Evolutionary conservation across 2,797 vertebrate species (phyloP).

Genomic region (Xiphorhynchus erythropygius): DNA sequence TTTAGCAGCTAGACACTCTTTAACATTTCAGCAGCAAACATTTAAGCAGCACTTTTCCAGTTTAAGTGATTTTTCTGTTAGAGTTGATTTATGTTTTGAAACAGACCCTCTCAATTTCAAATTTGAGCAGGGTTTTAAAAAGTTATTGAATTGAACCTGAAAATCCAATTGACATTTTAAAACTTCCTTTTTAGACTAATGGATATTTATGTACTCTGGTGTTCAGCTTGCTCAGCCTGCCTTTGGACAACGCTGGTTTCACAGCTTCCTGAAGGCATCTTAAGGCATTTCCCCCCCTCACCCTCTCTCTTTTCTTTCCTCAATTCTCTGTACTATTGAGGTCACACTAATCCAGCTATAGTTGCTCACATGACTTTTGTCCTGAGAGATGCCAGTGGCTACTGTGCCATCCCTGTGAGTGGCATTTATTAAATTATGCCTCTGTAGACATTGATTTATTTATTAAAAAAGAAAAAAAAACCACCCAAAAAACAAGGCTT

Average conservation of each 20-base stretch:
- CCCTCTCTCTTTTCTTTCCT: background rate
- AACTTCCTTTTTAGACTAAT: background rate
- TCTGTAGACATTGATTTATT: background rate
- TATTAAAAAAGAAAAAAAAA: background rate
- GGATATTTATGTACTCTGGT: background rate
- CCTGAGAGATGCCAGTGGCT: background rate
- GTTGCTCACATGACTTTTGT: conserved; percentile 13
- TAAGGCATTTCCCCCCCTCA: background rate
- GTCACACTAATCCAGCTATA: conserved; percentile 36
- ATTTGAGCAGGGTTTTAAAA: background rate
- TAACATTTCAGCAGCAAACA: conserved; percentile 18
- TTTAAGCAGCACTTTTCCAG: background rate
- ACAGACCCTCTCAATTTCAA: background rate
- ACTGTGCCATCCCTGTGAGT: background rate
- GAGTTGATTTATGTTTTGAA: background rate
- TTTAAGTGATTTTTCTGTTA: conserved; percentile 16
- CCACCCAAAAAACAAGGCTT: background rate
- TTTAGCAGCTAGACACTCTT: conserved; percentile 18
- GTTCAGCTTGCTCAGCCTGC: background rate
- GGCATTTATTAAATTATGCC: background rate
- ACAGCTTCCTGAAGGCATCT: background rate
- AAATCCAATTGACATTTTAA: conserved; percentile 1
- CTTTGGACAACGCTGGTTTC: background rate
- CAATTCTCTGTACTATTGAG: background rate
- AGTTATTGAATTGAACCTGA: background rate